Conservation (phyloP, 2,113 vertebrate genomes). For the Anas platyrhynchos region DNA sequence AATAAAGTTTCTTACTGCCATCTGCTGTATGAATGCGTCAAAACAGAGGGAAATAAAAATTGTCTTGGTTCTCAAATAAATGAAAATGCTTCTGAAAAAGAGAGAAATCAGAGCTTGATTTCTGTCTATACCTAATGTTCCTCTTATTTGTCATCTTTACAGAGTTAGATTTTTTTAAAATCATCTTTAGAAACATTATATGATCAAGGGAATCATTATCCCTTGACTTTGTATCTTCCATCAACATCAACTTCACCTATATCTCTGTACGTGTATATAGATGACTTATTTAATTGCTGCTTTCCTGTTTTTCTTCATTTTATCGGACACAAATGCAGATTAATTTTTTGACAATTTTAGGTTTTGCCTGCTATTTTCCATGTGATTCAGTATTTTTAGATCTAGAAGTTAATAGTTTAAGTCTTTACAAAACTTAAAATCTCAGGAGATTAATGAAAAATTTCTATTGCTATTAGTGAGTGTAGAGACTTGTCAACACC, state of each 20-base stretch:
- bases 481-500: not conserved
- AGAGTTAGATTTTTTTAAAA: not conserved
- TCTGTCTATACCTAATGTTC: not conserved
- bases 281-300: not conserved
- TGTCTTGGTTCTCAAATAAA: not conserved
- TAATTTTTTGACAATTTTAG: not conserved
- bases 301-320: not conserved
- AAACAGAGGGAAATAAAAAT: not conserved
- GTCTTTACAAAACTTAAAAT: not conserved
- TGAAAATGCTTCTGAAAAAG: not conserved
- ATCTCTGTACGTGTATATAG: not conserved
- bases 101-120: not conserved
- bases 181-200: not conserved
- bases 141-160: not conserved
- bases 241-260: not conserved
- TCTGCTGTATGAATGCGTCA: slow-evolving; percentile 51
- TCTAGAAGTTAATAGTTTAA: not conserved
- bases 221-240: not conserved
- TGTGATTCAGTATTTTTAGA: not conserved
- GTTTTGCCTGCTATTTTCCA: not conserved
- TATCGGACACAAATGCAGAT: not conserved
- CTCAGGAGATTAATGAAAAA: not conserved
- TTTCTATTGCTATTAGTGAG: not conserved
- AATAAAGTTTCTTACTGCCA: slow-evolving; percentile 53
- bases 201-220: not conserved